Percentiles rank a stretch among this genome's conserved stretches.
These are phyloP conservation scores for Enteromius thamalakanensis DNA, from an alignment of 2,797 vertebrate species.

Conservation along the genomic window DNA sequence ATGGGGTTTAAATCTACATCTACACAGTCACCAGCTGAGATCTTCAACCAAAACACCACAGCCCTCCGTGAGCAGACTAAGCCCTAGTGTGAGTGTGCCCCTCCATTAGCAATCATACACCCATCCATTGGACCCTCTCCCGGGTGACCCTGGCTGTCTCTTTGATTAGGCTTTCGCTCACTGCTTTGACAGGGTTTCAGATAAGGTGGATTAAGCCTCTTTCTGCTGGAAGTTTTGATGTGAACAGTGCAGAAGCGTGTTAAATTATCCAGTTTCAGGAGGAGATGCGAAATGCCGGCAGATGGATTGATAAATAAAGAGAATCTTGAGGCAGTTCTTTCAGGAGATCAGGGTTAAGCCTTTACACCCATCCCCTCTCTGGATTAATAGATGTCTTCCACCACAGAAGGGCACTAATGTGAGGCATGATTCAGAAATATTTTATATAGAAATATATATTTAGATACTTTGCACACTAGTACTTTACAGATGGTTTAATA, in stretches of 20 bases:
- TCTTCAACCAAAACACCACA: slow-evolving; percentile 20
- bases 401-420: not conserved
- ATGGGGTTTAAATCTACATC: not conserved
- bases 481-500: not conserved
- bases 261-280: slow-evolving; percentile 54
- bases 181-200: slow-evolving; percentile 47
- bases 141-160: slow-evolving; percentile 51
- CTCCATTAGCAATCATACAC: slow-evolving; percentile 52
- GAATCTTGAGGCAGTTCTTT: slow-evolving; percentile 42
- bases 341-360: slow-evolving; percentile 46
- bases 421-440: not conserved
- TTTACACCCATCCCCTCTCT: slow-evolving; percentile 21
- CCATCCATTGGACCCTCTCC: slow-evolving; percentile 23
- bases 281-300: slow-evolving; percentile 43
- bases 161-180: slow-evolving; percentile 54
- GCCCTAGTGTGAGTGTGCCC: slow-evolving; percentile 18
- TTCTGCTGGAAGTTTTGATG: slow-evolving; percentile 48
- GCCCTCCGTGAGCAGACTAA: slow-evolving; percentile 5
- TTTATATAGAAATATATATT: not conserved
- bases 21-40: slow-evolving; percentile 1
- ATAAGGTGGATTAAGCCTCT: slow-evolving; percentile 57
- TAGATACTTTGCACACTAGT: not conserved
- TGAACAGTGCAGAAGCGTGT: slow-evolving; percentile 49
- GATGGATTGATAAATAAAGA: slow-evolving; percentile 51
- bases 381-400: slow-evolving; percentile 28